Conservation (phyloP, 2,113 vertebrate genomes). For the Prionailurus viverrinus region DNA sequence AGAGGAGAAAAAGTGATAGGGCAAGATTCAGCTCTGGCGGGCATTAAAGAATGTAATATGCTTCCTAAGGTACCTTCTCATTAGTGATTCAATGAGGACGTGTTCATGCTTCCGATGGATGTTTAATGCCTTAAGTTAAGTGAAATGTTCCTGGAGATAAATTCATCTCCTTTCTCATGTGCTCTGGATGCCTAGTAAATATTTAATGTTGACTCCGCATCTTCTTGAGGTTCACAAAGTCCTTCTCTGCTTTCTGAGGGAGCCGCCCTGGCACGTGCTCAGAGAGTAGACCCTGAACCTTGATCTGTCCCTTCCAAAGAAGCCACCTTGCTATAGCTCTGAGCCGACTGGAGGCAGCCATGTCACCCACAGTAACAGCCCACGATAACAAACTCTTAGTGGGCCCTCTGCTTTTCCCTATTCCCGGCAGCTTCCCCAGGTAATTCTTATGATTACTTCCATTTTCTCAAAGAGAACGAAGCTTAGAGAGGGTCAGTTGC, state of each 20-base stretch:
- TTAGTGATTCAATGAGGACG: background rate
- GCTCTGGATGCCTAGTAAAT: constrained; percentile 56
- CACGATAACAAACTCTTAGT: background rate
- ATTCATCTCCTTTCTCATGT: constrained; percentile 4
- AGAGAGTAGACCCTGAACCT: background rate
- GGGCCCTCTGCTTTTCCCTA: background rate
- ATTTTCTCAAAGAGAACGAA: background rate
- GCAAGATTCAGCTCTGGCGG: background rate
- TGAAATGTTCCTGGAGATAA: constrained; percentile 48
- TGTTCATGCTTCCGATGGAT: background rate
- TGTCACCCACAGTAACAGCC: too few relatives aligned
- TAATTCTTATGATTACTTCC: background rate
- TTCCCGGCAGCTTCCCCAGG: background rate
- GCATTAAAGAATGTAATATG: background rate
- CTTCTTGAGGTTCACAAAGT: background rate
- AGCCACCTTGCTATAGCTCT: too few relatives aligned
- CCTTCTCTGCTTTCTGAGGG: background rate
- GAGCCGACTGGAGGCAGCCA: background rate
- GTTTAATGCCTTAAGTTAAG: constrained; percentile 4
- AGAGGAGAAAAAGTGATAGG: background rate
- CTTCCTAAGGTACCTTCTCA: constrained; percentile 11
- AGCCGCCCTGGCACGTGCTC: background rate
- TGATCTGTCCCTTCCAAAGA: background rate
- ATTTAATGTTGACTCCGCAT: constrained; percentile 63
- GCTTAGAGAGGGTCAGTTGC: background rate